Conservation (phyloP, 2,113 vertebrate genomes). For the Carassius auratus region DNA sequence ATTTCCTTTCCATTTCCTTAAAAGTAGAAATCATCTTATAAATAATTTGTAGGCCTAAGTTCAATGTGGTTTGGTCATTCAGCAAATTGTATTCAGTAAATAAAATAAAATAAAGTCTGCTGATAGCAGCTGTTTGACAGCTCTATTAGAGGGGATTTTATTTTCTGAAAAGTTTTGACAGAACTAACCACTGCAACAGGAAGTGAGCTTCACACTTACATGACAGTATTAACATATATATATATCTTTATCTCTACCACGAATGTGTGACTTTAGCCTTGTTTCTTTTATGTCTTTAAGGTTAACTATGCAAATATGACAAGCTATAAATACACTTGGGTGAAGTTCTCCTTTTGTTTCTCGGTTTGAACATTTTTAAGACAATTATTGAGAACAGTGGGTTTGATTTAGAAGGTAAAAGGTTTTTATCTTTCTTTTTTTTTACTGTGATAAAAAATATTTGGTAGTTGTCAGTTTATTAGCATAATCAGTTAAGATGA, state of each 20-base stretch:
- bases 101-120: no score
- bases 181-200: fast-evolving
- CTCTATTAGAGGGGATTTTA: neutral
- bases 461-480: neutral
- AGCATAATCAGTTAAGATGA: neutral
- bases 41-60: neutral
- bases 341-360: conserved; percentile 43
- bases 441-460: neutral
- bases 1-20: neutral
- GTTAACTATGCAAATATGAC: conserved; percentile 34
- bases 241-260: conserved; percentile 17
- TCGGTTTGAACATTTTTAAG: neutral
- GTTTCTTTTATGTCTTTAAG: conserved; percentile 35
- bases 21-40: neutral
- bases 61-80: neutral
- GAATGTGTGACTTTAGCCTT: conserved; percentile 14
- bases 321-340: neutral
- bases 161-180: conserved; percentile 33
- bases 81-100: neutral
- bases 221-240: conserved; percentile 7
- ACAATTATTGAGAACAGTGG: neutral
- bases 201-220: conserved; percentile 7
- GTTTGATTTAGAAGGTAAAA: conserved; percentile 25
- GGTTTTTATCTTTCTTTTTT: neutral
- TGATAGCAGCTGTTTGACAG: neutral